Percentiles rank a stretch among this genome's conserved stretches.
Conservation (phyloP, 1,140 invertebrate genomes). For the Drosophila murphyi region DNA sequence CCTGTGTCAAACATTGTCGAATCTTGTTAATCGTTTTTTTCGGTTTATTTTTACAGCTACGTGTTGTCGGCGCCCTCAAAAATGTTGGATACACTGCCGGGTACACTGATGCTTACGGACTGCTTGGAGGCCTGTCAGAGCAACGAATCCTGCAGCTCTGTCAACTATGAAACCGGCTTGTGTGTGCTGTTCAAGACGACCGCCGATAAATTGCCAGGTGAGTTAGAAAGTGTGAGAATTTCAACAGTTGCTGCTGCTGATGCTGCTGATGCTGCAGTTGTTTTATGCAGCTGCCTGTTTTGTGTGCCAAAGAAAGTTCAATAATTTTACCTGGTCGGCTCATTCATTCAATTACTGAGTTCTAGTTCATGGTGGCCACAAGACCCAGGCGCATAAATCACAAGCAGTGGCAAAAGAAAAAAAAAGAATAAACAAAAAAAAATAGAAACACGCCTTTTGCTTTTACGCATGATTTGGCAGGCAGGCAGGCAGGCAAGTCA, state of each 20-base stretch:
- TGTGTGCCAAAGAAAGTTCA: conserved; percentile 81
- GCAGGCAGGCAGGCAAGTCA: conserved; percentile 2
- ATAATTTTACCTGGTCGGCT: conserved; percentile 65
- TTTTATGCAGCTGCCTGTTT: conserved; percentile 41
- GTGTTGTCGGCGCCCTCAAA: conserved; percentile 95
- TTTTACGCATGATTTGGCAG: conserved; percentile 78
- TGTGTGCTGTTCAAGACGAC: conserved; percentile 96
- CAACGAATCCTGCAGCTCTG: conserved; percentile 94
- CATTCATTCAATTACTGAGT: conserved; percentile 80
- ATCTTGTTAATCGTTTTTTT: conserved; percentile 41
- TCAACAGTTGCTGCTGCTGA: conserved; percentile 24
- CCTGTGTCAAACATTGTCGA: conserved; percentile 19
- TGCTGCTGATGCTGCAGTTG: conserved; percentile 6
- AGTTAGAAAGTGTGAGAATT: conserved; percentile 84
- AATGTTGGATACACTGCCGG: conserved; percentile 94
- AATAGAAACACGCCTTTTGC: conserved; percentile 62
- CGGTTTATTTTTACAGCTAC: conserved; percentile 85
- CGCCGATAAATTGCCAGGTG: conserved; percentile 94
- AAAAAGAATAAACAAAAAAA: neutral
- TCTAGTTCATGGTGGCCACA: conserved; percentile 74
- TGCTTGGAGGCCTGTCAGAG: conserved; percentile 95
- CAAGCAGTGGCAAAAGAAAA: conserved; percentile 44
- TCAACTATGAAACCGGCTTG: conserved; percentile 98
- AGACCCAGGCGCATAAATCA: conserved; percentile 67
- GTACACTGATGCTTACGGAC: conserved; percentile 96